Evolutionary conservation across 2,113 vertebrate genomes (phyloP).

Genomic region (Nymphicus hollandicus): DNA sequence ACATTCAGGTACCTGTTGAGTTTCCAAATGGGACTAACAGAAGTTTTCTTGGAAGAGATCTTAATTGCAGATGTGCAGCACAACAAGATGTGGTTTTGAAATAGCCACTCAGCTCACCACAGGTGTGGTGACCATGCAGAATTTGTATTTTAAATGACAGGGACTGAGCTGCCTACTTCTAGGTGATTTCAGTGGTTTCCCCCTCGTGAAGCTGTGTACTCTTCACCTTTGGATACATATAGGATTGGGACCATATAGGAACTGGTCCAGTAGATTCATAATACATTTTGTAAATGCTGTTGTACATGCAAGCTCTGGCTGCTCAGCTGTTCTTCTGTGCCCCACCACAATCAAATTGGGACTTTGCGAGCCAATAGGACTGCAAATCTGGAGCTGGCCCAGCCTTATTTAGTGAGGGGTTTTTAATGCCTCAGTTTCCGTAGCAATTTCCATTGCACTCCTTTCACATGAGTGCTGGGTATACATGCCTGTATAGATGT

Average conservation of each 20-base stretch:
- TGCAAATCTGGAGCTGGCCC: neutral
- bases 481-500: accelerated
- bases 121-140: neutral
- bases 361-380: neutral
- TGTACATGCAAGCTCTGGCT: neutral
- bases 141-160: neutral
- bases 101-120: neutral
- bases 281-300: neutral
- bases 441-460: neutral
- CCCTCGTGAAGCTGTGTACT: neutral
- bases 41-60: neutral
- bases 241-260: neutral
- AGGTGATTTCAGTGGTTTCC: neutral
- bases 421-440: neutral
- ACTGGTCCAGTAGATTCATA: neutral
- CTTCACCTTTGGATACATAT: neutral
- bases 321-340: neutral
- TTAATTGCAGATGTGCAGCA: neutral
- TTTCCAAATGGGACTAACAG: neutral
- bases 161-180: neutral
- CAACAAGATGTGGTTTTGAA: neutral
- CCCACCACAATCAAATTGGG: neutral
- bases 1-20: neutral
- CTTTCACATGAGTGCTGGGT: neutral
- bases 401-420: neutral